Evolutionary conservation across 2,113 vertebrate species (phyloP).

Genomic region (Cricetomys ansorgei): DNA sequence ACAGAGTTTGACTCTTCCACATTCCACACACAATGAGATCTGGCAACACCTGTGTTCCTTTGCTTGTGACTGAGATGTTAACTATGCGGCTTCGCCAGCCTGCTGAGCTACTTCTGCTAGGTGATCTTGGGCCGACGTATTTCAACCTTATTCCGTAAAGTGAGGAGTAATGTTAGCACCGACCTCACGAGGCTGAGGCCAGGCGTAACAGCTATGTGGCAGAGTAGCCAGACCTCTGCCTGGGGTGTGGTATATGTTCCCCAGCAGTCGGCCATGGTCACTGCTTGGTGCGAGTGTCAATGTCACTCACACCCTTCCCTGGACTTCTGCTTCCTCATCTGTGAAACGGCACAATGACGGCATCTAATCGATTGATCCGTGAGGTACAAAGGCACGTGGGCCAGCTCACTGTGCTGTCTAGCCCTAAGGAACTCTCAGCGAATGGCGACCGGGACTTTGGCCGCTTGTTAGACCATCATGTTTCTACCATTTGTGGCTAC

Average conservation of each 20-base stretch:
- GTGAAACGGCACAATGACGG: neutral
- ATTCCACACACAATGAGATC: neutral
- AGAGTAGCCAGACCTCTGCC: neutral
- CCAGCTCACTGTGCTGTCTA: neutral
- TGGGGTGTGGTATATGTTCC: accelerated
- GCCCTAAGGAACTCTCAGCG: neutral
- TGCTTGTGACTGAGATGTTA: neutral
- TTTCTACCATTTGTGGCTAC: neutral
- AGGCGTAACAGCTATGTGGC: neutral
- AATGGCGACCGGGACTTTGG: neutral
- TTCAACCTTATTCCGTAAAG: slow-evolving; percentile 4
- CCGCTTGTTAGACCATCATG: neutral
- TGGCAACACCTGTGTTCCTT: neutral
- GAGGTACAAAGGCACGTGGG: neutral
- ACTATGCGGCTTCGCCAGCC: neutral
- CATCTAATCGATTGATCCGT: neutral
- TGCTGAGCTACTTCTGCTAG: neutral
- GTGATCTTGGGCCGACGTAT: neutral
- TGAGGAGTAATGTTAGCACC: neutral
- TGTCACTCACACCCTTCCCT: neutral
- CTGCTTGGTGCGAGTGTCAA: neutral
- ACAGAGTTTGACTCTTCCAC: neutral
- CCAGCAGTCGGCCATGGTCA: neutral
- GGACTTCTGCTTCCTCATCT: neutral
- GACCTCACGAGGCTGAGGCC: neutral